Conservation (phyloP, 2,113 vertebrate genomes). For the Centrocercus urophasianus region DNA sequence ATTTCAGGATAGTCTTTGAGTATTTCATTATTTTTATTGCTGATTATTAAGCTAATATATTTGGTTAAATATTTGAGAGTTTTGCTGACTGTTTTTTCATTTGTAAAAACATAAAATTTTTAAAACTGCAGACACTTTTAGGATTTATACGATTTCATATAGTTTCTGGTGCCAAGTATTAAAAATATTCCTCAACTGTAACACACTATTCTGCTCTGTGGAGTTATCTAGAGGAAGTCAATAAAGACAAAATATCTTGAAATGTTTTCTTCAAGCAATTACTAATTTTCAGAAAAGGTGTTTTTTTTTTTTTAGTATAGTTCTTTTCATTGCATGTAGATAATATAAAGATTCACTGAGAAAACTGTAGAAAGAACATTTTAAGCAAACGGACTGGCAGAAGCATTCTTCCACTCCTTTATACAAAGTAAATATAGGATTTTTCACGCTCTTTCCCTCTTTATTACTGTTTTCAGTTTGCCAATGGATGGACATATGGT, state of each 20-base stretch:
- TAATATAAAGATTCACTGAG: not conserved
- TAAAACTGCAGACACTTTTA: not conserved
- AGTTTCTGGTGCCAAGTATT: not conserved
- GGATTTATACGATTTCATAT: not conserved
- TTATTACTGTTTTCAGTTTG: slow-evolving; percentile 81
- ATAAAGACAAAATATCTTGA: not conserved
- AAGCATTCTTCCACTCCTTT: not conserved
- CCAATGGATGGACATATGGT: slow-evolving; percentile 91
- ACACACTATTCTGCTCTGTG: not conserved
- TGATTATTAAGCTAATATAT: not conserved
- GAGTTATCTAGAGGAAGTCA: not conserved
- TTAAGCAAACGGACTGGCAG: not conserved
- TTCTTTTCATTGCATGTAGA: not conserved
- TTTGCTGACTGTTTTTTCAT: not conserved
- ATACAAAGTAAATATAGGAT: not conserved
- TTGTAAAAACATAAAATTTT: not conserved
- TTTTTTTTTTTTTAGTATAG: not conserved
- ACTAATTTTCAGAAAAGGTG: not conserved
- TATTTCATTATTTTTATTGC: not conserved
- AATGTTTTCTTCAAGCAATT: not conserved
- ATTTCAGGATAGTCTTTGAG: not conserved
- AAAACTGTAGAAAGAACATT: not conserved
- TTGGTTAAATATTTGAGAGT: not conserved
- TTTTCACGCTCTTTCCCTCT: not conserved
- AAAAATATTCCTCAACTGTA: not conserved